Evolutionary conservation across 2,113 vertebrate genomes (phyloP), one percentile per base, ranked within the genome.

Genomic region (Mustela lutreola): DNA sequence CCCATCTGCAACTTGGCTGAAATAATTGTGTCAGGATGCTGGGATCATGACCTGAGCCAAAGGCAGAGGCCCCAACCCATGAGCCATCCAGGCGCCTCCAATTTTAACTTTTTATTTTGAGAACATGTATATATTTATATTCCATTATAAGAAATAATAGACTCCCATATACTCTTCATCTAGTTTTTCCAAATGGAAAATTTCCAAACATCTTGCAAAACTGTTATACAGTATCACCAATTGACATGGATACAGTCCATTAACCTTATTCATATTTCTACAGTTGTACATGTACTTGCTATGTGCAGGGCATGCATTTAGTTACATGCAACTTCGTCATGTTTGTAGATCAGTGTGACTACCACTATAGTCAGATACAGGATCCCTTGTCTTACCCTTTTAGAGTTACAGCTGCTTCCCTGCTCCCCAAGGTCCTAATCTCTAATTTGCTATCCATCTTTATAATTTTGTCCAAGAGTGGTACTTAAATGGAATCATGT

Each of bases 101-200:
- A 56, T 56, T 56, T 56, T 56, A 56, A 56, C 3, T 65, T 73
- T 91, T 92, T 70, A 65, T 96, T 93, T 94, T 95, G 67, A 50
- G 8, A 53, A 85, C 71, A 48, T 82, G 42, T 80, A 11, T 67
- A 39, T 36, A 65, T 96, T 89, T 95, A 60, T 3, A 91, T 76
- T 14, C n/a, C 86, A 11, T 80, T 93, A 0, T 85, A 82, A 89
- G 58, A 89, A 84, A 36, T 89, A 48, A 76, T 75, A 91, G 24
- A 81, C 56, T 65, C 39, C 22, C 15, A 73, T 18, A 62, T 36
- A 28, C 16, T 36, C 7, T 86, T 89, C 19, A 56, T 5, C 24
- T 94, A 14, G 22, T 91, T 95, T 94, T 60, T 92, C 36, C 53
- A 18, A 56, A 1, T 22, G 79, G 73, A 78, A 45, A 36, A 4